Conservation (phyloP, 2,113 vertebrate genomes). For the Gila orcuttii region DNA sequence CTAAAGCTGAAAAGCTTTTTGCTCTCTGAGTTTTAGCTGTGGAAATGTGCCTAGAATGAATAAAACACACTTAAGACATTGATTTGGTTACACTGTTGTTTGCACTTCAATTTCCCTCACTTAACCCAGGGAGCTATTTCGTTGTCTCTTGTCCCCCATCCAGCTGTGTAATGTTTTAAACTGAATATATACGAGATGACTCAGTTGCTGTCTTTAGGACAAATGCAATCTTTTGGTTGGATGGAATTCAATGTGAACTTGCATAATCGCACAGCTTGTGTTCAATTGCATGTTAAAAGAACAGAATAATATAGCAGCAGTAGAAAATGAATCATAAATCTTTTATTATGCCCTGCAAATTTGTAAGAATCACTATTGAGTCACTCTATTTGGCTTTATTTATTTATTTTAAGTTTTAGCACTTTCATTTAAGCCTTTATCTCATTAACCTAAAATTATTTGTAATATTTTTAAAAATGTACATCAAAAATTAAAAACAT, state of each 20-base stretch:
- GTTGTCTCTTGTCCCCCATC: not conserved
- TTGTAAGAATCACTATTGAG: not conserved
- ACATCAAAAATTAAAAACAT: no score
- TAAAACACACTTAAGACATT: conserved; percentile 42
- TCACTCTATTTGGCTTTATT: not conserved
- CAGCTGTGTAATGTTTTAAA: conserved; percentile 29
- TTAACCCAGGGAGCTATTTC: conserved; percentile 23
- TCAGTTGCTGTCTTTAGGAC: conserved; percentile 18
- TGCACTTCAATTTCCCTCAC: conserved; percentile 37
- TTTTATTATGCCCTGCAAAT: not conserved
- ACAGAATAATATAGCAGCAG: not conserved
- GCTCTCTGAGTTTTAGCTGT: conserved; percentile 35
- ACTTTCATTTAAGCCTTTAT: not conserved
- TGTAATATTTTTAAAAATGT: no score
- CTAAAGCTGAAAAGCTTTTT: conserved; percentile 40
- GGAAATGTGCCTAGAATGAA: conserved; percentile 49
- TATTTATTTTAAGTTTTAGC: not conserved
- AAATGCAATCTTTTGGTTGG: not conserved
- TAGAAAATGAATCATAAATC: not conserved
- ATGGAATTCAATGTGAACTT: not conserved
- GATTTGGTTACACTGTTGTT: conserved; percentile 28
- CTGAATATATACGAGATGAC: conserved; percentile 38
- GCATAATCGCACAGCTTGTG: not conserved
- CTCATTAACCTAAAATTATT: not conserved
- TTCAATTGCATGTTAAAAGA: not conserved